Percentiles rank a stretch among this genome's conserved stretches.
Conservation (phyloP, 1,140 invertebrate species). For the Leptestheria dahalacensis region DNA sequence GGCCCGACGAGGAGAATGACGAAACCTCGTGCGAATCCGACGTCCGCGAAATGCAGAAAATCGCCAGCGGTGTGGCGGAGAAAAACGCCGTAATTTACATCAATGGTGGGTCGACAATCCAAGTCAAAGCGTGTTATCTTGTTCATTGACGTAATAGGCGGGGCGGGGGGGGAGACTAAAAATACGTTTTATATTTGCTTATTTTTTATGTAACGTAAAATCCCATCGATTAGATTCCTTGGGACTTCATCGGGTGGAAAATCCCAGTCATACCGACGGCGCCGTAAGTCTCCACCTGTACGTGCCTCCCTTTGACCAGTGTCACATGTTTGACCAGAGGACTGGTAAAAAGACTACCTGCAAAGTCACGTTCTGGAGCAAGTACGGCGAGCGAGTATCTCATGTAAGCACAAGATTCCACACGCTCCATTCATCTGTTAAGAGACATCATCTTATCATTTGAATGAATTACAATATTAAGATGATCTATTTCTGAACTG, state of each 20-base stretch:
- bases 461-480: too few relatives aligned
- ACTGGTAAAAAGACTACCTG: conserved; percentile 56
- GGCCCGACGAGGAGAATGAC: conserved; percentile 43
- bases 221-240: conserved; percentile 56
- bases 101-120: conserved; percentile 51
- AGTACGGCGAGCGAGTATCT: conserved; percentile 41
- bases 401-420: conserved; percentile 16
- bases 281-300: conserved; percentile 90
- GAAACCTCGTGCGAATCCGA: conserved; percentile 22
- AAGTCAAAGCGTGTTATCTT: too few relatives aligned
- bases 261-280: conserved; percentile 67
- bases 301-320: conserved; percentile 78
- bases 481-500: too few relatives aligned
- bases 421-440: too few relatives aligned
- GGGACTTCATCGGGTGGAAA: conserved; percentile 91
- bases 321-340: conserved; percentile 77
- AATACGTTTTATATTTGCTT: background rate
- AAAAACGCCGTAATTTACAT: conserved; percentile 83
- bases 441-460: too few relatives aligned
- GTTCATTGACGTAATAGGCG: background rate
- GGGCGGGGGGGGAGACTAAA: background rate
- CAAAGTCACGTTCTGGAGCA: conserved; percentile 79
- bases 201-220: background rate
- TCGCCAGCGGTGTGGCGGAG: conserved; percentile 42
- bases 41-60: conserved; percentile 37